Conservation (phyloP, 2,797 vertebrate genomes). For the Cirrhinus molitorella region DNA sequence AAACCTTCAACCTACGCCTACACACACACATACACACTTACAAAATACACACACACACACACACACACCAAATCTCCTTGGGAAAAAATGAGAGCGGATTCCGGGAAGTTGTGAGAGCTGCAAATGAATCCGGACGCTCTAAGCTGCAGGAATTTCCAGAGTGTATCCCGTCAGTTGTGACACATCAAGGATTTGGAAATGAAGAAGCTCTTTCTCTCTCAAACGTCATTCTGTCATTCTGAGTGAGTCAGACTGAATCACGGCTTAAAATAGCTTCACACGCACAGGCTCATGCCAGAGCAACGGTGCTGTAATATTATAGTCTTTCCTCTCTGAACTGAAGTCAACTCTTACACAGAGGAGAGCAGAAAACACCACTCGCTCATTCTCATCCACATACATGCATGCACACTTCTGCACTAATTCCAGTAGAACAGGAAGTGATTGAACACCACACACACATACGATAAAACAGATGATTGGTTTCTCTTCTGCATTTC, state of each 20-base stretch:
- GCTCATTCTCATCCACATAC: constrained; percentile 19
- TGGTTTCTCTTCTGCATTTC: constrained; percentile 16
- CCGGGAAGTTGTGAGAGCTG: constrained; percentile 32
- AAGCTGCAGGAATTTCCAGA: constrained; percentile 35
- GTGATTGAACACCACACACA: constrained; percentile 19
- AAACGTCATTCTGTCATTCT: background rate
- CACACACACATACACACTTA: background rate
- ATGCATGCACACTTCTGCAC: constrained; percentile 9
- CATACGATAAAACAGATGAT: background rate
- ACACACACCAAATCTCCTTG: constrained; percentile 22
- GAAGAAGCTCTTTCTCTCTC: background rate
- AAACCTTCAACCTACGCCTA: background rate
- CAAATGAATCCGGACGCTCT: constrained; percentile 13
- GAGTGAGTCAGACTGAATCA: constrained; percentile 14
- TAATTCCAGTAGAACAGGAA: constrained; percentile 19
- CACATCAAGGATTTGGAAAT: constrained; percentile 24
- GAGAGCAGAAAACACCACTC: background rate
- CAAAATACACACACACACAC: background rate
- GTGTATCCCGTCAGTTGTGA: background rate
- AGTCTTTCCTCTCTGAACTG: constrained; percentile 10
- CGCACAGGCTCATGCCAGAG: background rate
- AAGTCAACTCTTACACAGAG: constrained; percentile 9
- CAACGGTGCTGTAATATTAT: constrained; percentile 13
- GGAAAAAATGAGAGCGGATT: constrained; percentile 37
- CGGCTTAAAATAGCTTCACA: constrained; percentile 1